These are phyloP conservation scores for Riparia riparia DNA, from an alignment of 2,113 vertebrate genomes.

Conservation along the genomic window DNA sequence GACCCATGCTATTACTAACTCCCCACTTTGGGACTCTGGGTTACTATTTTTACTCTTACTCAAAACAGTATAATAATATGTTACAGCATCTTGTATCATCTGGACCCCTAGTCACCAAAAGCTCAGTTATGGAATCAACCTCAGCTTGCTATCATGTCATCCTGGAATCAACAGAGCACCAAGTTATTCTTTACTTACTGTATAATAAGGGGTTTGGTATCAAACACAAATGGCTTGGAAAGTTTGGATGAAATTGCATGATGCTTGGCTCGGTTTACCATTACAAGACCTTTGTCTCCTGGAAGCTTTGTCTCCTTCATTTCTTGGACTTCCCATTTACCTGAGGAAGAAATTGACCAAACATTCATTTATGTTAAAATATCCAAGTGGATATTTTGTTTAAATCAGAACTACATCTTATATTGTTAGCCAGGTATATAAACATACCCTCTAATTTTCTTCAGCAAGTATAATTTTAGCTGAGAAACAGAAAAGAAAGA, in stretches of 20 bases:
- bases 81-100: neutral
- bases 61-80: neutral
- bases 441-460: neutral
- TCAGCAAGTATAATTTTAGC: neutral
- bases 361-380: rapidly evolving
- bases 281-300: conserved; percentile 93
- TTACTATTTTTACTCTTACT: neutral
- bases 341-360: conserved; percentile 63
- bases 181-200: conserved; percentile 85
- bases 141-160: neutral
- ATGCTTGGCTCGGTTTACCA: conserved; percentile 94
- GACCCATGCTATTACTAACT: neutral
- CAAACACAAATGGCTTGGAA: conserved; percentile 90
- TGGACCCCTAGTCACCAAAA: neutral
- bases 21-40: neutral
- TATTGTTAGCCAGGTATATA: neutral
- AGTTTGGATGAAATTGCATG: conserved; percentile 92
- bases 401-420: neutral
- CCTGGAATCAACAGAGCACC: neutral
- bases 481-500: neutral
- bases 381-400: neutral
- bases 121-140: neutral
- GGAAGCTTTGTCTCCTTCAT: conserved; percentile 93
- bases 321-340: conserved; percentile 95
- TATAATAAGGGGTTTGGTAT: conserved; percentile 89